A percentile compares a stretch with the other conserved stretches of the same genome.
phyloP scores from a whole-genome alignment of 2,113 vertebrate species.

The Kryptolebias marmoratus region DNA sequence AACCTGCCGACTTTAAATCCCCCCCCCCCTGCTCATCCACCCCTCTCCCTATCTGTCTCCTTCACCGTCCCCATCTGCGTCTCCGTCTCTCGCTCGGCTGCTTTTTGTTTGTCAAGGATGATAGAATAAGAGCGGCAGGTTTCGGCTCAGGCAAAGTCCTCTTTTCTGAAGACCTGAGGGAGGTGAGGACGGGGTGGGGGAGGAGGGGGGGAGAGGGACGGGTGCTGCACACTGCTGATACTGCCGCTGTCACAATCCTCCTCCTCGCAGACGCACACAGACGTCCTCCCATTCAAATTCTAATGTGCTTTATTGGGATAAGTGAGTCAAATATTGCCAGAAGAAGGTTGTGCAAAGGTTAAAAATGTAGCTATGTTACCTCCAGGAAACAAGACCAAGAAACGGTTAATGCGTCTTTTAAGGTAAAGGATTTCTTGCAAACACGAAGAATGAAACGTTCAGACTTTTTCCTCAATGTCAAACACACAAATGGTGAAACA shows the following conservation, averaged over 20 bases:
- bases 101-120: conserved; percentile 48
- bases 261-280: conserved; percentile 8
- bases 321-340: conserved; percentile 2
- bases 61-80: conserved; percentile 5
- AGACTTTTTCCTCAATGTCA: neutral
- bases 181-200: conserved; percentile 22
- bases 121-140: conserved; percentile 38
- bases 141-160: conserved; percentile 39
- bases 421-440: neutral
- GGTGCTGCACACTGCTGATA: conserved; percentile 49
- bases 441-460: neutral
- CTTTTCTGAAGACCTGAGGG: conserved; percentile 42
- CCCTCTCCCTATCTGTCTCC: neutral
- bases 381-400: too few relatives aligned
- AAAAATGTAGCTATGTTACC: conserved; percentile 5
- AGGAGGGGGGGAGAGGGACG: neutral
- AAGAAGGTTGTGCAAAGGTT: conserved; percentile 10
- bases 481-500: neutral
- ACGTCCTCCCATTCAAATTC: conserved; percentile 21
- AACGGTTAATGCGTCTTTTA: neutral
- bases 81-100: conserved; percentile 23
- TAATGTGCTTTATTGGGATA: conserved; percentile 29
- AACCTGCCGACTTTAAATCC: conserved; percentile 25
- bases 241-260: conserved; percentile 35
- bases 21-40: conserved; percentile 8